Conservation (phyloP, 2,113 vertebrate genomes). For the Caranx ignobilis region DNA sequence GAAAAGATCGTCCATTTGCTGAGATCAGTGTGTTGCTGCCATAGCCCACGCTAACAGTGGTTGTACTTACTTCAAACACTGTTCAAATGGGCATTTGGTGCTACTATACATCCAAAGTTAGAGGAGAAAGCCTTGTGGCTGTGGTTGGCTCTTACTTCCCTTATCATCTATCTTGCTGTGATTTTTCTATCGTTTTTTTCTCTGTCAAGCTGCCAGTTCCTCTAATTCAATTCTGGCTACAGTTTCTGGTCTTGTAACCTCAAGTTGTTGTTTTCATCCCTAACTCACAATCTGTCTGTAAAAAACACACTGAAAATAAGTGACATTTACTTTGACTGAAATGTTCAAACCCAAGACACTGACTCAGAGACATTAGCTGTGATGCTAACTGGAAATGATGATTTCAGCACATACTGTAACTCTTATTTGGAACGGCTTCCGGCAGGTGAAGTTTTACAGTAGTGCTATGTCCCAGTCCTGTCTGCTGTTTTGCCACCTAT, state of each 20-base stretch:
- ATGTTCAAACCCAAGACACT: too few species aligned
- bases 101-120: not conserved
- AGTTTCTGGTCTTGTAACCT: not conserved
- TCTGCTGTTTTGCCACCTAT: too few species aligned
- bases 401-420: not conserved
- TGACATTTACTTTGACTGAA: too few species aligned
- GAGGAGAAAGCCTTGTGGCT: not conserved
- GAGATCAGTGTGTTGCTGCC: not conserved
- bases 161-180: not conserved
- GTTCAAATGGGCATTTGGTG: slow-evolving; percentile 8
- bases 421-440: not conserved
- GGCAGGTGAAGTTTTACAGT: too few species aligned
- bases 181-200: not conserved
- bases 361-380: not conserved
- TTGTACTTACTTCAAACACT: not conserved
- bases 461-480: too few species aligned
- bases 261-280: not conserved
- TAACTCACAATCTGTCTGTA: not conserved
- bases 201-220: not conserved
- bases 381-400: not conserved
- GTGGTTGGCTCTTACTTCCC: not conserved
- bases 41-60: not conserved
- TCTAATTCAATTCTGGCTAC: not conserved
- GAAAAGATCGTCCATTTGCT: slow-evolving; percentile 20
- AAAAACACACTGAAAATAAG: too few species aligned